Conservation (phyloP, 2,797 vertebrate genomes). For the Hypotaenidia okinawae region DNA sequence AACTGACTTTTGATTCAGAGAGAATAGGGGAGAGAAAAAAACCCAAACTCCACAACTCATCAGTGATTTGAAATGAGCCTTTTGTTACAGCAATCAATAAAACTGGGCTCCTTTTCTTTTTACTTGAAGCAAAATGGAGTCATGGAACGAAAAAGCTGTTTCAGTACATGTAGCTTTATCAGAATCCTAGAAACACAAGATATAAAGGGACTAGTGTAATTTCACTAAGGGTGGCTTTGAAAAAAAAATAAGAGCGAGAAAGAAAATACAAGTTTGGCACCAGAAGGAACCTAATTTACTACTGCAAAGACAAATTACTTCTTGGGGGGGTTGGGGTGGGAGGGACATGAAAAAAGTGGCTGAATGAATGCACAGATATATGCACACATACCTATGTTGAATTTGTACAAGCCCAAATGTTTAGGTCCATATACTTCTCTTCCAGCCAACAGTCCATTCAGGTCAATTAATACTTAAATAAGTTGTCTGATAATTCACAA, state of each 20-base stretch:
- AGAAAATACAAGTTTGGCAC: not conserved
- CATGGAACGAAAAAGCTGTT: not conserved
- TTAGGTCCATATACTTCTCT: not conserved
- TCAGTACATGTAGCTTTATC: not conserved
- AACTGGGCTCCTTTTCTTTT: not conserved
- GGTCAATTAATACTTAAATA: not conserved
- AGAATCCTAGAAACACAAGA: not conserved
- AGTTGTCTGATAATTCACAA: not conserved
- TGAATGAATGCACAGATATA: not conserved
- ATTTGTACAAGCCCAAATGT: not conserved
- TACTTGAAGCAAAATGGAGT: not conserved
- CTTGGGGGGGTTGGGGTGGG: no score
- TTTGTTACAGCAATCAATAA: not conserved
- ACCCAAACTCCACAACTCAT: not conserved
- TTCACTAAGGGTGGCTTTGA: not conserved
- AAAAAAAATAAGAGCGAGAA: not conserved
- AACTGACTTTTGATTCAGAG: not conserved
- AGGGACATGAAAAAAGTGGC: no score
- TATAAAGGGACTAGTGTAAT: not conserved
- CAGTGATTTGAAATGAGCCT: not conserved
- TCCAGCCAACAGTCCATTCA: not conserved
- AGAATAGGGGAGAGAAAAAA: not conserved
- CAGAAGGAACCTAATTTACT: not conserved
- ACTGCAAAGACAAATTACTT: not conserved
- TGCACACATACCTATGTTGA: not conserved